Percentiles rank a stretch among this genome's conserved stretches.
Conservation (phyloP, 2,888 invertebrate genomes). For the Unio delphinus region DNA sequence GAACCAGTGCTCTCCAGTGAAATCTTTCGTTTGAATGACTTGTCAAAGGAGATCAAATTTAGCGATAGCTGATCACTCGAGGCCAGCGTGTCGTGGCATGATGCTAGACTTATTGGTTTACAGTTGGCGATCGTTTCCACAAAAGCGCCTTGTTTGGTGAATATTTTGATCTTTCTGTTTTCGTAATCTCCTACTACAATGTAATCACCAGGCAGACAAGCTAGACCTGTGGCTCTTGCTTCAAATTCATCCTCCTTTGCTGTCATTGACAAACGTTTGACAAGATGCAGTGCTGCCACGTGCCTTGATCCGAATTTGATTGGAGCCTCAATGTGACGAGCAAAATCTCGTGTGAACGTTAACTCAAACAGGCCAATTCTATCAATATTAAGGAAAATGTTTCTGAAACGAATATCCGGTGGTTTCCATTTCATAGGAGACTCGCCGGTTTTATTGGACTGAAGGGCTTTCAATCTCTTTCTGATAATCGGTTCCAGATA, state of each 20-base stretch:
- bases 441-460: slow-evolving; percentile 16
- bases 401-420: slow-evolving; percentile 36
- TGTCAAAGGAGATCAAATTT: slow-evolving; percentile 28
- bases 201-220: slow-evolving; percentile 20
- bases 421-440: slow-evolving; percentile 29
- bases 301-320: slow-evolving; percentile 27
- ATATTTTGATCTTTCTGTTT: slow-evolving; percentile 39
- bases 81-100: slow-evolving; percentile 28
- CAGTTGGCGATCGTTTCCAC: slow-evolving; percentile 26
- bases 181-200: slow-evolving; percentile 35
- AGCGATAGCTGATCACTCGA: slow-evolving; percentile 36
- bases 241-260: slow-evolving; percentile 30
- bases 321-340: slow-evolving; percentile 20
- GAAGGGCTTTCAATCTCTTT: slow-evolving; percentile 22
- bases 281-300: slow-evolving; percentile 29
- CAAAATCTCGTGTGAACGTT: slow-evolving; percentile 18
- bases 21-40: slow-evolving; percentile 30
- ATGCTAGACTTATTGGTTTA: slow-evolving; percentile 30
- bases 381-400: slow-evolving; percentile 35
- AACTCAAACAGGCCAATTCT: slow-evolving; percentile 39
- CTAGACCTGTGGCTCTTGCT: slow-evolving; percentile 36
- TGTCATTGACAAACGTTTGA: slow-evolving; percentile 26
- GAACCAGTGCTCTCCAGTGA: slow-evolving; percentile 35
- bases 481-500: slow-evolving; percentile 27
- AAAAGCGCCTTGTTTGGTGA: slow-evolving; percentile 25